Conservation (phyloP, 2,113 vertebrate species). For the Toxotes chatareus region DNA sequence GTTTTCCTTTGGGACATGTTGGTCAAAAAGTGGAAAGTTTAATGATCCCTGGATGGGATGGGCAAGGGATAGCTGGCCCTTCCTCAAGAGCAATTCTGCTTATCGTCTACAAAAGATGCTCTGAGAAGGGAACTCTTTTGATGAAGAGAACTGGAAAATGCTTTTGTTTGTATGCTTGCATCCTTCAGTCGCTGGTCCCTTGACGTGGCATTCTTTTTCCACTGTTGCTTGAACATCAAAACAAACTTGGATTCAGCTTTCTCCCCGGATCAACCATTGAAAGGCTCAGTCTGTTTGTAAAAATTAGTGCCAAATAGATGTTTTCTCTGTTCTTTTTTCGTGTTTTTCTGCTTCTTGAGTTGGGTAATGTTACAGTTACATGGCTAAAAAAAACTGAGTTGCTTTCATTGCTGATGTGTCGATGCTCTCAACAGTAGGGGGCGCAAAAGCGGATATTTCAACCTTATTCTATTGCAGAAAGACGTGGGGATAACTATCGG, state of each 20-base stretch:
- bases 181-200: constrained; percentile 34
- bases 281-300: constrained; percentile 22
- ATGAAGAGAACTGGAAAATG: constrained; percentile 43
- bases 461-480: constrained; percentile 5
- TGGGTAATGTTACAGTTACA: constrained; percentile 45
- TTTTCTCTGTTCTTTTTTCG: constrained; percentile 2
- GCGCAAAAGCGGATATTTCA: constrained; percentile 59
- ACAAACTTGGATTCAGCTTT: constrained; percentile 26
- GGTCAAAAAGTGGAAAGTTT: constrained; percentile 73
- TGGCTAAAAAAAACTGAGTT: constrained; percentile 30
- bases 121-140: constrained; percentile 19
- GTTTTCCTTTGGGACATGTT: constrained; percentile 70
- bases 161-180: constrained; percentile 45
- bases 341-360: constrained; percentile 32
- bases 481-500: constrained; percentile 26
- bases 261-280: constrained; percentile 15
- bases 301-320: constrained; percentile 38
- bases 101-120: constrained; percentile 25
- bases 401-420: constrained; percentile 25
- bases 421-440: constrained; percentile 75
- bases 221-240: constrained; percentile 32
- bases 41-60: constrained; percentile 43
- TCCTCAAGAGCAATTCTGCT: constrained; percentile 40
- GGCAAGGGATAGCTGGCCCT: constrained; percentile 23
- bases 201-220: constrained; percentile 14